Base-by-base conservation (phyloP, 2,113 vertebrate genomes). In the Xiphophorus maculatus region DNA sequence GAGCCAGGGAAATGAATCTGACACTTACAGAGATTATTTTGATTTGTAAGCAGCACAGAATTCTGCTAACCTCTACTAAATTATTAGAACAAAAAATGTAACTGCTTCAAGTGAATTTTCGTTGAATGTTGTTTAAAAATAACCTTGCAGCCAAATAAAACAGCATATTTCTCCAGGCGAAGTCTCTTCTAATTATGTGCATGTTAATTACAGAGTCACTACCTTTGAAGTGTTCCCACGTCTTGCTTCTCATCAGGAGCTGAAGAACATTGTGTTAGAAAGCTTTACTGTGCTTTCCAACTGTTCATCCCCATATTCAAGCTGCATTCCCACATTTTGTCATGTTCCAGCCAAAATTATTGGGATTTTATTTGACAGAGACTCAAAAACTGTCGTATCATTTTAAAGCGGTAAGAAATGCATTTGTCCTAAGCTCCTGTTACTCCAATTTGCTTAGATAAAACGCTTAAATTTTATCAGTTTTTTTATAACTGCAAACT, bases 171-270 rank as follows among this genome's bases (percentile, higher is more conserved):
- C 79, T 80, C 27, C 60, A 70, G 71, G 68, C 67, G 30, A 33
- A 22, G 54, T 78, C 40, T 62, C 42, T 72, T 83, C 48, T 85
- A 84, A 63, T 83, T 82, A 85, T 68, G 37, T 65, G 5, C 27
- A 62, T 72, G 44, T 73, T 74, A 81, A 83, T 85, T 70, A 77
- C 51, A 60, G 54, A 79, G 51, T 79, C 51, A 1, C 60, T 76
- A 63, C 37, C 61, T 87, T 82, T 84, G 74, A 79, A 83, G 80
- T 74, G 33, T 68, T 72, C 32, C 37, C 15, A 19, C 74, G 67
- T 66, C 44, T 14, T 19, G 0, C 63, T 74, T 69, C 66, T 76
- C 37, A 77, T 69, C 54, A 25, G 35, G 66, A 75, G 60, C 73
- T 58, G 44, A 48, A 70, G 19, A 51, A 60, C 64, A 30, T 82